Percentiles rank a stretch among this genome's conserved stretches.
Evolutionary conservation across 2,797 vertebrate genomes (phyloP).

Genomic region (Tamandua tetradactyla): DNA sequence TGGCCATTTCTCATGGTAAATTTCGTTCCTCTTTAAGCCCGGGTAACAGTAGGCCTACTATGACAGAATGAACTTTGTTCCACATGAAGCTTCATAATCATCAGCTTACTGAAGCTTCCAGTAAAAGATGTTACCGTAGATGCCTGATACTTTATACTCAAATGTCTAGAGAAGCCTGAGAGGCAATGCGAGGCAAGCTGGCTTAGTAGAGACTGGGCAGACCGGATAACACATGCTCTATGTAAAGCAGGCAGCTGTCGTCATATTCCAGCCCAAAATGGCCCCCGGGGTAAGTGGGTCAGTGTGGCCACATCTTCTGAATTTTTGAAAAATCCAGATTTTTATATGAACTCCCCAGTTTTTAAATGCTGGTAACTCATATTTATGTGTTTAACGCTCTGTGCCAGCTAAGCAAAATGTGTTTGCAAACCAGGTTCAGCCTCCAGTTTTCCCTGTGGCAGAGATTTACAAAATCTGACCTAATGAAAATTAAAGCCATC

Average conservation of each 20-base stretch:
- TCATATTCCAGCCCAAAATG: not conserved
- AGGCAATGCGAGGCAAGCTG: not conserved
- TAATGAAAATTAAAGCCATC: not conserved
- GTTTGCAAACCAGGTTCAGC: not conserved
- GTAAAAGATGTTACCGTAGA: not conserved
- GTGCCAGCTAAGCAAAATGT: not conserved
- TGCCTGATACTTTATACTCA: not conserved
- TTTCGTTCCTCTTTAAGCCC: not conserved
- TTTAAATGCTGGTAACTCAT: not conserved
- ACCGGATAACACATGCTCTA: not conserved
- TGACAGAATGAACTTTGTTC: not conserved
- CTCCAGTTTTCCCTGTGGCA: not conserved
- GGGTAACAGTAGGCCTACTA: not conserved
- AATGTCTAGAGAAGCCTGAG: not conserved
- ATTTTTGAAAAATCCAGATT: not conserved
- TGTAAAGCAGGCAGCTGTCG: not conserved
- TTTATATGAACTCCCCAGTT: not conserved
- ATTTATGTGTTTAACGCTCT: not conserved
- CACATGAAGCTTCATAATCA: not conserved
- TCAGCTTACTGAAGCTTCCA: not conserved
- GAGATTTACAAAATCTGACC: not conserved
- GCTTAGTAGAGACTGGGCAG: not conserved
- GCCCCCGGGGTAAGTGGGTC: too few species aligned
- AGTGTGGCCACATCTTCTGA: not conserved
- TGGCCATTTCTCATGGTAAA: not conserved